A percentile compares a stretch with the other conserved stretches of the same genome.
phyloP scores from a whole-genome alignment of 2,113 vertebrate genomes.

The Lathamus discolor region DNA sequence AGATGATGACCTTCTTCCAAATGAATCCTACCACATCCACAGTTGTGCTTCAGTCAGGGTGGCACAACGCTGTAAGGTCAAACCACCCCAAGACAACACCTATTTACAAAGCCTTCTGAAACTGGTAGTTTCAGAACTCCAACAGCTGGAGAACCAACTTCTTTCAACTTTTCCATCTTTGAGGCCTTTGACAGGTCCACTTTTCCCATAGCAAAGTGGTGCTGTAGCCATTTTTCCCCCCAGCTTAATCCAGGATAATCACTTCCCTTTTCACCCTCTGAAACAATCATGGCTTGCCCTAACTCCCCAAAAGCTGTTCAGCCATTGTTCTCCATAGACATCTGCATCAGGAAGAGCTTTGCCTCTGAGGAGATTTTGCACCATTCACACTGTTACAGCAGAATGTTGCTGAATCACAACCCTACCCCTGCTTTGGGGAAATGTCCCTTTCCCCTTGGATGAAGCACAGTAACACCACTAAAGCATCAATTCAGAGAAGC shows the following conservation, averaged over 20 bases:
- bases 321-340: background rate
- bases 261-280: background rate
- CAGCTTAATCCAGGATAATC: background rate
- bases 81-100: background rate
- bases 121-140: background rate
- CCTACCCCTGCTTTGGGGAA: background rate
- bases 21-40: background rate
- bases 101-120: background rate
- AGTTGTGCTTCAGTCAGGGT: background rate
- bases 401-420: background rate
- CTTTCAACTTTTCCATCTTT: background rate
- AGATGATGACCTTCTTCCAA: background rate
- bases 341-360: background rate
- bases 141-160: background rate
- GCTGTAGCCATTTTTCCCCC: background rate
- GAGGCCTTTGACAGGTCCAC: background rate
- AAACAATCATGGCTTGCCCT: background rate
- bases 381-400: accelerated
- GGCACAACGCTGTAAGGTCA: accelerated
- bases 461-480: background rate
- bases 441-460: background rate
- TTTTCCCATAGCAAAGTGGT: background rate
- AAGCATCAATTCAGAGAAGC: background rate
- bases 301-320: background rate
- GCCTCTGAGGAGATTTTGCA: background rate